These are phyloP conservation scores for Seira musarum DNA, from an alignment of 2,888 invertebrate genomes.

Conservation along the genomic window DNA sequence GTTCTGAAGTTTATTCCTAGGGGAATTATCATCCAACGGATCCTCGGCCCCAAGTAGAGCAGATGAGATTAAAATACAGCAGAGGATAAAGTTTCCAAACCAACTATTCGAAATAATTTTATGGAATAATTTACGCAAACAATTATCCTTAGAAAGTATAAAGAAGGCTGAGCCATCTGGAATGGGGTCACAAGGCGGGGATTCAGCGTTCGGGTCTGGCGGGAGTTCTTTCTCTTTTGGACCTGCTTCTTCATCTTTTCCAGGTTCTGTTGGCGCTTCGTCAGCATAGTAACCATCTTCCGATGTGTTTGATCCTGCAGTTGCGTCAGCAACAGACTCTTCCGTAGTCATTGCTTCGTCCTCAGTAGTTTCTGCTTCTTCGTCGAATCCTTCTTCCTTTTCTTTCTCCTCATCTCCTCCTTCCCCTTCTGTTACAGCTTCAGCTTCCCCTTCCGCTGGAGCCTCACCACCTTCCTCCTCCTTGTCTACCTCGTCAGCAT, in stretches of 20 bases:
- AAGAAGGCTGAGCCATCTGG: slow-evolving; percentile 67
- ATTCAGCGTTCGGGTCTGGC: slow-evolving; percentile 30
- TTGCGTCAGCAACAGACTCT: slow-evolving; percentile 61
- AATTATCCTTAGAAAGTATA: slow-evolving; percentile 64
- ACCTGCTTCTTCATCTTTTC: slow-evolving; percentile 29
- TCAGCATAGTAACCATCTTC: slow-evolving; percentile 55
- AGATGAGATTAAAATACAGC: slow-evolving; percentile 60
- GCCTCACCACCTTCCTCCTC: slow-evolving; percentile 76
- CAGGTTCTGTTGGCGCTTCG: slow-evolving; percentile 26
- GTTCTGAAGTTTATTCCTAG: slow-evolving; percentile 74
- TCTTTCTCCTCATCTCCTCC: slow-evolving; percentile 33
- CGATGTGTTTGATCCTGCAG: slow-evolving; percentile 55
- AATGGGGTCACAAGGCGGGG: slow-evolving; percentile 51
- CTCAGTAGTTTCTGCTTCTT: slow-evolving; percentile 51
- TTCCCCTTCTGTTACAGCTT: slow-evolving; percentile 6
- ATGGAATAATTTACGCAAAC: slow-evolving; percentile 59
- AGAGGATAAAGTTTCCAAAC: slow-evolving; percentile 63
- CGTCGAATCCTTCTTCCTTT: slow-evolving; percentile 37
- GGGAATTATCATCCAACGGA: slow-evolving; percentile 61
- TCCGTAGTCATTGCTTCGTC: slow-evolving; percentile 46
- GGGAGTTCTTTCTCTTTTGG: slow-evolving; percentile 40
- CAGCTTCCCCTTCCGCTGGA: slow-evolving; percentile 2
- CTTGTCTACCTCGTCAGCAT: slow-evolving; percentile 94
- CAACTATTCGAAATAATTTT: slow-evolving; percentile 60
- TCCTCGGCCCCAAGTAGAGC: slow-evolving; percentile 58